Evolutionary conservation across 2,113 vertebrate species (phyloP).

Genomic region (Bubo blakistoni): DNA sequence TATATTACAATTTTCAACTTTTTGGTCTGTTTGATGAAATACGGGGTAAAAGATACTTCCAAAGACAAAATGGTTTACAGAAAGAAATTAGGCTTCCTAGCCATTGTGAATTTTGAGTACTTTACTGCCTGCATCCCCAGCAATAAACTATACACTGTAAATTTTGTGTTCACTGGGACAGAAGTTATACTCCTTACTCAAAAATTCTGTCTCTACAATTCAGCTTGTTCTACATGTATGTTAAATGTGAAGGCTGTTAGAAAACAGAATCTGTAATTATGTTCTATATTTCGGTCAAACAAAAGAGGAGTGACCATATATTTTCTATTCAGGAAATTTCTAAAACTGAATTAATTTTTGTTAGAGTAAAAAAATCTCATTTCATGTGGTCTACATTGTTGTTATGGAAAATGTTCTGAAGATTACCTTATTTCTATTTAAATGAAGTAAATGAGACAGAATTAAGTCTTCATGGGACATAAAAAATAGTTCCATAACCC

Average conservation of each 20-base stretch:
- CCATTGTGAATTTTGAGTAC: background rate
- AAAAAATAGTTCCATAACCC: background rate
- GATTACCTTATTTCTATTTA: background rate
- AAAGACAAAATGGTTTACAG: background rate
- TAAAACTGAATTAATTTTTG: background rate
- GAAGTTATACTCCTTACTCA: background rate
- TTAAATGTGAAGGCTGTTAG: background rate
- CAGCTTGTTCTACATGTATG: background rate
- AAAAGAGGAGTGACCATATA: background rate
- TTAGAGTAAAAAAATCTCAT: background rate
- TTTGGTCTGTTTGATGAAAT: background rate
- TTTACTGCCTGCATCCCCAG: background rate
- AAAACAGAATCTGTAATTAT: background rate
- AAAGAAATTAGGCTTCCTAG: background rate
- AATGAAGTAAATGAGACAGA: background rate
- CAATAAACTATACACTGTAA: background rate
- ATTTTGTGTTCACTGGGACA: background rate
- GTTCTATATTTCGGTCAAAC: background rate
- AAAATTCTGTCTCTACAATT: background rate
- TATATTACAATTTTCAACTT: background rate
- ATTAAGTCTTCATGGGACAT: background rate
- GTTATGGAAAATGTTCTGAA: background rate
- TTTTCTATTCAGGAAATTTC: background rate
- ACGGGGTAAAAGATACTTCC: background rate
- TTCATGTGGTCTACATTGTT: background rate